Conservation (phyloP, 2,113 vertebrate species). For the Trachemys scripta region DNA sequence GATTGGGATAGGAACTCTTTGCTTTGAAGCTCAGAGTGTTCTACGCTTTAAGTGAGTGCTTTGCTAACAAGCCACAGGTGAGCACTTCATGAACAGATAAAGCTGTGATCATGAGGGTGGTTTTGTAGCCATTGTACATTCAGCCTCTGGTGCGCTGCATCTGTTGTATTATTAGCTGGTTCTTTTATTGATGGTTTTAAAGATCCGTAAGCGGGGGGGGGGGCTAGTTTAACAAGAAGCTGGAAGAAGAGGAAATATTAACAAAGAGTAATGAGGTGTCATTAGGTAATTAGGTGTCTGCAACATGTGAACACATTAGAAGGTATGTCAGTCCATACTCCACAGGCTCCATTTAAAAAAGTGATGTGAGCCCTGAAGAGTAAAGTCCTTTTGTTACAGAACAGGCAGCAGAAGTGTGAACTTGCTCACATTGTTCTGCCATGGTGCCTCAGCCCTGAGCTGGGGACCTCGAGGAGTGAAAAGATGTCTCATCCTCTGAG, state of each 20-base stretch:
- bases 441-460: constrained; percentile 18
- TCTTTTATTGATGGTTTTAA: constrained; percentile 12
- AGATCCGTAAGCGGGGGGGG: background rate
- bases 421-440: constrained; percentile 22
- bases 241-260: constrained; percentile 13
- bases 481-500: background rate
- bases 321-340: background rate
- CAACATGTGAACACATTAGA: constrained; percentile 5
- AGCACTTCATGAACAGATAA: constrained; percentile 19
- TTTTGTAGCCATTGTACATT: background rate
- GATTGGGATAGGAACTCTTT: constrained; percentile 8
- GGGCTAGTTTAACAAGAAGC: constrained; percentile 29
- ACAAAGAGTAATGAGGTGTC: constrained; percentile 38
- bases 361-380: constrained; percentile 1
- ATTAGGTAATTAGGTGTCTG: background rate
- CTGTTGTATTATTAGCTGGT: constrained; percentile 52
- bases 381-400: constrained; percentile 26
- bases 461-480: constrained; percentile 24
- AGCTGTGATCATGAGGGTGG: background rate
- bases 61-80: constrained; percentile 51
- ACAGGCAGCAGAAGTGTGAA: constrained; percentile 22
- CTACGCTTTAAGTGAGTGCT: background rate
- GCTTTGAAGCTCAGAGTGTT: constrained; percentile 1
- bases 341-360: constrained; percentile 25
- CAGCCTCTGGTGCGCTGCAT: background rate